Percentiles rank a stretch among this genome's conserved stretches.
phyloP scores from a whole-genome alignment of 1,140 invertebrate species.

The Calliphora vicina region DNA sequence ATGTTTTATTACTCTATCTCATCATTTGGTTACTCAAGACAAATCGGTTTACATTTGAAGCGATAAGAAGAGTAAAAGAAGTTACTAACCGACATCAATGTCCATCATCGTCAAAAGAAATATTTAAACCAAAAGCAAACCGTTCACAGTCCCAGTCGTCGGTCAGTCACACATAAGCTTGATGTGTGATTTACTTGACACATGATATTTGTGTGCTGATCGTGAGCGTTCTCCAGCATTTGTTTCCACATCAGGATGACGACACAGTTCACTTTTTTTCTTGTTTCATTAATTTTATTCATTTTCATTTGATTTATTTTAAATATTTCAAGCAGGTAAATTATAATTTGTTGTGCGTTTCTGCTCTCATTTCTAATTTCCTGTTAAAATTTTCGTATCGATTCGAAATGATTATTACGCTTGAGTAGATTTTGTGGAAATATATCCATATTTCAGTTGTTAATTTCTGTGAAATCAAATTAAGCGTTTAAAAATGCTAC shows the following conservation, averaged over 20 bases:
- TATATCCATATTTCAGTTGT: neutral
- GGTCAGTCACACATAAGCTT: constrained; percentile 7
- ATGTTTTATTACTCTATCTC: too few relatives aligned
- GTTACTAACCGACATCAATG: constrained; percentile 34
- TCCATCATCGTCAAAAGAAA: constrained; percentile 25
- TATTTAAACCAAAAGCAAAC: neutral
- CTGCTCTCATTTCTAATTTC: neutral
- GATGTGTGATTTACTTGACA: constrained; percentile 27
- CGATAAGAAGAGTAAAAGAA: constrained; percentile 21
- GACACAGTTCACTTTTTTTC: neutral
- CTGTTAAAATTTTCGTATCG: neutral
- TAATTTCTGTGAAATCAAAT: constrained; percentile 26
- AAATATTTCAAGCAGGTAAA: constrained; percentile 1
- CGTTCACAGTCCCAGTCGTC: too few relatives aligned
- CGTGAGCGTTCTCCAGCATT: neutral
- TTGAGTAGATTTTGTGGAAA: neutral
- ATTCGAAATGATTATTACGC: constrained; percentile 14
- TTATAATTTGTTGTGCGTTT: neutral
- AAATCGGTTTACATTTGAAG: constrained; percentile 33
- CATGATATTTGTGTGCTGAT: constrained; percentile 24
- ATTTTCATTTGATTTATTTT: neutral
- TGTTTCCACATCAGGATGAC: neutral
- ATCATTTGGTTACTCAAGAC: constrained; percentile 23
- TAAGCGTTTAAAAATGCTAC: constrained; percentile 30
- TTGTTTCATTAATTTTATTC: too few relatives aligned